phyloP scores from a whole-genome alignment of 2,888 invertebrate species.

The Pecten maximus region DNA sequence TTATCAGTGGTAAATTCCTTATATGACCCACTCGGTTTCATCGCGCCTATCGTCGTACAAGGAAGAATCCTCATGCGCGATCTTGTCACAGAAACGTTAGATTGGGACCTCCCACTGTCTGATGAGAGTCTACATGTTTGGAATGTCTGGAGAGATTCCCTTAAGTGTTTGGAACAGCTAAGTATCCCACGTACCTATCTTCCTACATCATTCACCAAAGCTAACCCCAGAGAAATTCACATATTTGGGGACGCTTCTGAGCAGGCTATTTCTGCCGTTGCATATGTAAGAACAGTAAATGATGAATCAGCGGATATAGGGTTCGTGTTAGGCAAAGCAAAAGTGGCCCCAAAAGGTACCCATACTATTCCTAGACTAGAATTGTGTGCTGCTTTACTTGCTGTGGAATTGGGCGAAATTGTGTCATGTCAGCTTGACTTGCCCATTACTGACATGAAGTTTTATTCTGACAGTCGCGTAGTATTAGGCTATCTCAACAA shows the following conservation, averaged over 20 bases:
- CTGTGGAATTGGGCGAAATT: slow-evolving; percentile 50
- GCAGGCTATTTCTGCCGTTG: slow-evolving; percentile 54
- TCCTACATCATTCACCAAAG: neutral
- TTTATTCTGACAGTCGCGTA: slow-evolving; percentile 41
- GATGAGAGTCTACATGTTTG: slow-evolving; percentile 34
- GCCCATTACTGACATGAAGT: slow-evolving; percentile 37
- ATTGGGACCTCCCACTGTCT: slow-evolving; percentile 55
- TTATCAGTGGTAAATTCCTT: slow-evolving; percentile 53
- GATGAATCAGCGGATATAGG: neutral
- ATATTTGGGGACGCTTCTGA: slow-evolving; percentile 56
- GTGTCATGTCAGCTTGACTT: slow-evolving; percentile 49
- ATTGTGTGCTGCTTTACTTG: slow-evolving; percentile 54
- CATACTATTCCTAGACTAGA: slow-evolving; percentile 53
- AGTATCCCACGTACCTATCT: slow-evolving; percentile 46
- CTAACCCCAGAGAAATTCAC: slow-evolving; percentile 31
- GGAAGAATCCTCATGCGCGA: slow-evolving; percentile 52
- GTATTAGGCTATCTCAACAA: neutral
- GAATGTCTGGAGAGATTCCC: slow-evolving; percentile 51
- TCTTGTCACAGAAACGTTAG: slow-evolving; percentile 26
- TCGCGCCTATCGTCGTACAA: slow-evolving; percentile 52
- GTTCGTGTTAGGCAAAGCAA: slow-evolving; percentile 43
- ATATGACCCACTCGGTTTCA: slow-evolving; percentile 56
- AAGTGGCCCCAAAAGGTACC: slow-evolving; percentile 39
- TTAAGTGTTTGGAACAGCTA: slow-evolving; percentile 37
- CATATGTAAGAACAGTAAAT: slow-evolving; percentile 30